Evolutionary conservation across 2,888 invertebrate genomes (phyloP).

Genomic region (Horisme vitalbata): DNA sequence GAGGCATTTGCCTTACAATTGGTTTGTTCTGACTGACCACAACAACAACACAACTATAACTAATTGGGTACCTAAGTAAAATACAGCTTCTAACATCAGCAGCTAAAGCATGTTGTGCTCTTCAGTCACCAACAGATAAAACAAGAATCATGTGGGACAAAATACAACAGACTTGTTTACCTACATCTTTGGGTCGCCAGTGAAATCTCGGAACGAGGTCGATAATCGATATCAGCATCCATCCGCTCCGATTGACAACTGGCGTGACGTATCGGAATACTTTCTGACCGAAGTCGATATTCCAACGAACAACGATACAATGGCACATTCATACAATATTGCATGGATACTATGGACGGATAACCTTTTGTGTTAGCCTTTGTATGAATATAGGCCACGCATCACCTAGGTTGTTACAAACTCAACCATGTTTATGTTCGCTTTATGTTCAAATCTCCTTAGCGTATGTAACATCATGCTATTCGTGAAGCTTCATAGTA

Average conservation of each 20-base stretch:
- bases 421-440: too few relatives aligned
- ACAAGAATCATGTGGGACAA: conserved; percentile 7
- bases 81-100: too few relatives aligned
- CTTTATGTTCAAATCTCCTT: too few relatives aligned
- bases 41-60: too few relatives aligned
- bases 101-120: neutral
- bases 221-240: conserved; percentile 69
- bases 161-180: conserved; percentile 11
- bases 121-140: neutral
- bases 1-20: too few relatives aligned
- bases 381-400: conserved; percentile 6
- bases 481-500: too few relatives aligned
- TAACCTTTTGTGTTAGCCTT: conserved; percentile 16
- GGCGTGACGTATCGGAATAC: conserved; percentile 69
- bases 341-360: conserved; percentile 11
- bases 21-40: too few relatives aligned
- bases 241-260: conserved; percentile 73
- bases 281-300: conserved; percentile 52
- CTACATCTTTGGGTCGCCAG: conserved; percentile 39
- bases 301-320: conserved; percentile 13
- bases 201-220: conserved; percentile 63
- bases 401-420: neutral
- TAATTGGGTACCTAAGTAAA: too few relatives aligned
- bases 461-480: too few relatives aligned
- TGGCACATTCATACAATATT: conserved; percentile 17